phyloP scores from a whole-genome alignment of 2,113 vertebrate species.

The Glaucidium brasilianum region DNA sequence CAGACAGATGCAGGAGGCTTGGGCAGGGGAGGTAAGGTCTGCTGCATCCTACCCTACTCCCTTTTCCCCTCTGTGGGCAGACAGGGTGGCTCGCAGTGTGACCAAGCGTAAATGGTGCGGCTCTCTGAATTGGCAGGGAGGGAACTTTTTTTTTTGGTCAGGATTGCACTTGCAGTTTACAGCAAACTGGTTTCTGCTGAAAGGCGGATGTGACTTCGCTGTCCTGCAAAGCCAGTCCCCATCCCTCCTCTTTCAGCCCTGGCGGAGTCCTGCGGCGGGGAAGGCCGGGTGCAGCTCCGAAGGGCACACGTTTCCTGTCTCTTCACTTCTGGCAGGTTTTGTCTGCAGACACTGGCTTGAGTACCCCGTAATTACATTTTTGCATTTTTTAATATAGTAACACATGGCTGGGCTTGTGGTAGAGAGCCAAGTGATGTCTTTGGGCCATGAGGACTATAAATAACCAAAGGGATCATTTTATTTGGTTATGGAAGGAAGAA shows the following conservation, averaged over 20 bases:
- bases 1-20: not conserved
- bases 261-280: slow-evolving; percentile 39
- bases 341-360: slow-evolving; percentile 74
- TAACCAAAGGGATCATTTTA: slow-evolving; percentile 76
- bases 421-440: slow-evolving; percentile 72
- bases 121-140: slow-evolving; percentile 20
- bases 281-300: not conserved
- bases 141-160: not conserved
- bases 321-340: slow-evolving; percentile 71
- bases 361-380: slow-evolving; percentile 79
- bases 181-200: not conserved
- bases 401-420: slow-evolving; percentile 77
- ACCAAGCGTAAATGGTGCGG: slow-evolving; percentile 34
- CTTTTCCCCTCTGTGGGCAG: slow-evolving; percentile 53
- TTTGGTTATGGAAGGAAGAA: slow-evolving; percentile 72
- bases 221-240: not conserved
- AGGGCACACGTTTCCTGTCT: slow-evolving; percentile 66
- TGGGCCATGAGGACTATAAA: slow-evolving; percentile 72
- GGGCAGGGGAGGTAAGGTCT: slow-evolving; percentile 37
- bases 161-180: not conserved
- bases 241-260: not conserved
- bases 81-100: slow-evolving; percentile 43
- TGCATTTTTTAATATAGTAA: slow-evolving; percentile 82
- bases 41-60: slow-evolving; percentile 23
- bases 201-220: not conserved